phyloP scores from a whole-genome alignment of 2,888 invertebrate species.

The Zele albiditarsus region DNA sequence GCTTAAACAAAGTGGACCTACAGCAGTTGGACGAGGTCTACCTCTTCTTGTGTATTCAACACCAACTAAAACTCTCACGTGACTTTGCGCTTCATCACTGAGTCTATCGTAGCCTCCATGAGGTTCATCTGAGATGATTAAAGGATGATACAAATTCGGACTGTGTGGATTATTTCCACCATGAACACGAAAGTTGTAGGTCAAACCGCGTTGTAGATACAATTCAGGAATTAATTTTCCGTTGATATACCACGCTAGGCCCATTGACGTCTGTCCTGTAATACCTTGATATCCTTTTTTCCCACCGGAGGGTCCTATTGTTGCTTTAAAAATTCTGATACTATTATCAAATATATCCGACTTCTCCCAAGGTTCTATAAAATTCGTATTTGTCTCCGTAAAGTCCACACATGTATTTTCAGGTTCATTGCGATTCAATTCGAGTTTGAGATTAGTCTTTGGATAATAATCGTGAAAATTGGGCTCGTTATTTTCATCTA shows the following conservation, averaged over 20 bases:
- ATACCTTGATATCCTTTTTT: slow-evolving; percentile 84
- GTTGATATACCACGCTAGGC: slow-evolving; percentile 93
- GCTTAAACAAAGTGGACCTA: slow-evolving; percentile 86
- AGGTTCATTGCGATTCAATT: slow-evolving; percentile 79
- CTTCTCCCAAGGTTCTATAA: slow-evolving; percentile 74
- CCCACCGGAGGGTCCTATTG: slow-evolving; percentile 89
- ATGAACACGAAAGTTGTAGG: slow-evolving; percentile 85
- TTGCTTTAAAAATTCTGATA: slow-evolving; percentile 85
- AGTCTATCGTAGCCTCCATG: slow-evolving; percentile 87
- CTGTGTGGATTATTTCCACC: slow-evolving; percentile 94
- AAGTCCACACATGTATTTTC: slow-evolving; percentile 85
- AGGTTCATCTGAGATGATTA: slow-evolving; percentile 90
- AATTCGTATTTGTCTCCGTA: slow-evolving; percentile 71
- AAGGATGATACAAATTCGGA: slow-evolving; percentile 88
- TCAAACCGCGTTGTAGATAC: slow-evolving; percentile 88
- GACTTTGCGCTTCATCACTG: slow-evolving; percentile 81
- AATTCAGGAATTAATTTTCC: slow-evolving; percentile 91
- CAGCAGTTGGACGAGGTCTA: slow-evolving; percentile 84
- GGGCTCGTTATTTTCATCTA: slow-evolving; percentile 86
- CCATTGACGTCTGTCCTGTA: slow-evolving; percentile 82
- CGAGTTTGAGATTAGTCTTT: slow-evolving; percentile 79
- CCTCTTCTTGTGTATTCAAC: slow-evolving; percentile 88
- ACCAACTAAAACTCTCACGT: slow-evolving; percentile 84
- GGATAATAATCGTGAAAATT: slow-evolving; percentile 88
- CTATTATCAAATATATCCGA: slow-evolving; percentile 75